Evolutionary conservation across 2,888 invertebrate species (phyloP), one percentile per base, ranked within the genome.

Genomic region (Euclidia mi): DNA sequence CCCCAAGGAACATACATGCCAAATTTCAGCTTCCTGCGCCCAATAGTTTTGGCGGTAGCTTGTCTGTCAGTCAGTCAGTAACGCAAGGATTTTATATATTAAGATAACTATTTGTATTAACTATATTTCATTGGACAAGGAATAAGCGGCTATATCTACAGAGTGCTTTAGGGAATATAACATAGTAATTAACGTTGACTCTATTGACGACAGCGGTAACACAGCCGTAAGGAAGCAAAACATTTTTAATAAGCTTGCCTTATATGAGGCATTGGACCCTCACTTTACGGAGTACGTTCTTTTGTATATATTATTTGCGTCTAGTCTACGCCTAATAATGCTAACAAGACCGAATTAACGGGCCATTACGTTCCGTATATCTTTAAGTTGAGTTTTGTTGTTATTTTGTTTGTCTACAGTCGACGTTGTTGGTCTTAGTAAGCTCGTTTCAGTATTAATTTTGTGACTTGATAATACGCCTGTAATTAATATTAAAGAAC

Each of bases 181-280:
- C 32, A 41, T 58, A 43, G 29, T 47, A 56, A 61, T 57, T 65
- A 45, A 65, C 40, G 50, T 57, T 64, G 58, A 56, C 45, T 62
- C 53, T 58, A 61, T 64, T 48, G 51, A 55, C 47, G 35, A 38
- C 41, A 40, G 38, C 52, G 43, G 45, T 49, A 40, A 25, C 56
- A 72, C 58, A 68, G 41, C 44, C 56, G 25, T 57, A 51, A 53
- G 50, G 48, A 48, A 61, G 42, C 67, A 49, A 50, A 83, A 79
- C 79, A 79, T 82, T 78, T 75, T 67, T 78, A 73, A 76, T 74
- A 77, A 76, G 53, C 46, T 71, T 64, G 48, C 34, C 34, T 52
- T 58, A 57, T 61, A 55, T 58, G 49, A 40, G 45, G 42, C 37
- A 58, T 56, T 65, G 59, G 34, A 34, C 34, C 35, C 45, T 25